phyloP scores from a whole-genome alignment of 2,888 invertebrate genomes.

The Eustalomyia histrio region DNA sequence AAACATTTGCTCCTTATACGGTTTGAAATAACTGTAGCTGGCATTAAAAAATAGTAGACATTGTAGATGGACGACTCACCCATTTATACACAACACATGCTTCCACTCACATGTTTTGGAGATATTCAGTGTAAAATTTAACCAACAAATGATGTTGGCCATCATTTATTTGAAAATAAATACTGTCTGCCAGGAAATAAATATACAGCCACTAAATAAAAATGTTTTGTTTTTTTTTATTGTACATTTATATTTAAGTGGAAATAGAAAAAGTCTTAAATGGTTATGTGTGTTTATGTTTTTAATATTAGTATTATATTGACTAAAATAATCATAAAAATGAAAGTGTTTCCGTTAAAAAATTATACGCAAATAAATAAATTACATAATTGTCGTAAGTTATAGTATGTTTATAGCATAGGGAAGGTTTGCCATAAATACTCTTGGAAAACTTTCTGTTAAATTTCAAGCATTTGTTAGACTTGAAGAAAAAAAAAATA shows the following conservation, averaged over 20 bases:
- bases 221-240: background rate
- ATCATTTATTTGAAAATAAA: slow-evolving; percentile 63
- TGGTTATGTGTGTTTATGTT: slow-evolving; percentile 33
- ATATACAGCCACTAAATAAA: slow-evolving; percentile 50
- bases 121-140: slow-evolving; percentile 13
- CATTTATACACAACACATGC: slow-evolving; percentile 25
- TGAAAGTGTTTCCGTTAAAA: slow-evolving; percentile 59
- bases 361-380: slow-evolving; percentile 51
- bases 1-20: slow-evolving; percentile 24
- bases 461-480: too few species aligned
- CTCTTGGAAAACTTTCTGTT: too few species aligned
- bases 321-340: slow-evolving; percentile 61
- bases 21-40: background rate
- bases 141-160: slow-evolving; percentile 57
- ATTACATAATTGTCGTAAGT: slow-evolving; percentile 33
- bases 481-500: too few species aligned
- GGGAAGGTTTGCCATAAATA: background rate
- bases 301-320: slow-evolving; percentile 39
- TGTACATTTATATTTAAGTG: too few species aligned
- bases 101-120: background rate
- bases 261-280: slow-evolving; percentile 16
- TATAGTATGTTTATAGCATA: background rate
- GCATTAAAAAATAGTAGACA: background rate
- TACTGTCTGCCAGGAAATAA: slow-evolving; percentile 62
- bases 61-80: background rate